Conservation (phyloP, 2,797 vertebrate genomes). For the Columba guinea region DNA sequence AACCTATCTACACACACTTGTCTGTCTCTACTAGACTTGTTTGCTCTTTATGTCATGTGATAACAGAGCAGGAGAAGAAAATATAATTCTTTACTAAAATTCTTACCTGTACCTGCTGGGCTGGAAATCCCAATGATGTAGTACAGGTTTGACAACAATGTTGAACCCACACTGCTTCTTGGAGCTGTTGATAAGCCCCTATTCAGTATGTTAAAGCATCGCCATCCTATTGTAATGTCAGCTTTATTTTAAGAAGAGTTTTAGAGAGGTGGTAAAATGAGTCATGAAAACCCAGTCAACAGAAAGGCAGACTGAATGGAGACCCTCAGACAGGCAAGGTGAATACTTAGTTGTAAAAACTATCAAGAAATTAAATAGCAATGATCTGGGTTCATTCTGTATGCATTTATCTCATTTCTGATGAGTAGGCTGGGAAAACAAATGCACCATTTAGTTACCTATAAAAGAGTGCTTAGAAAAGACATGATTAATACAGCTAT, state of each 20-base stretch:
- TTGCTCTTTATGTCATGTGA: neutral
- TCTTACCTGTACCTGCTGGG: neutral
- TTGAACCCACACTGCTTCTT: neutral
- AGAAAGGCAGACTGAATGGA: neutral
- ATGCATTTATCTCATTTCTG: neutral
- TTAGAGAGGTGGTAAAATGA: neutral
- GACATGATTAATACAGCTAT: neutral
- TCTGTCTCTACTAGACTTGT: neutral
- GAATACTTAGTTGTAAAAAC: neutral
- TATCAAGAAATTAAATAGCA: neutral
- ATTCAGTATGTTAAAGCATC: neutral
- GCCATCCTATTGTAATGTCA: neutral
- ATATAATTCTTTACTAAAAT: neutral
- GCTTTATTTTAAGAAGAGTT: neutral
- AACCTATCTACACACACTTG: neutral
- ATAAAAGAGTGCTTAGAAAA: neutral
- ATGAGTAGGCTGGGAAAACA: slow-evolving; percentile 12
- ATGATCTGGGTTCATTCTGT: neutral
- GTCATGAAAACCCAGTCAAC: neutral
- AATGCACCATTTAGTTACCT: slow-evolving; percentile 21
- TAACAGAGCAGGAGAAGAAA: neutral
- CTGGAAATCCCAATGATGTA: neutral
- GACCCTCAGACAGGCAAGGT: neutral
- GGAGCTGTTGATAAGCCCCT: neutral
- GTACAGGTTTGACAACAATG: neutral